Evolutionary conservation across 2,113 vertebrate species (phyloP), one percentile per base, ranked within the genome.

Genomic region (Suncus etruscus): DNA sequence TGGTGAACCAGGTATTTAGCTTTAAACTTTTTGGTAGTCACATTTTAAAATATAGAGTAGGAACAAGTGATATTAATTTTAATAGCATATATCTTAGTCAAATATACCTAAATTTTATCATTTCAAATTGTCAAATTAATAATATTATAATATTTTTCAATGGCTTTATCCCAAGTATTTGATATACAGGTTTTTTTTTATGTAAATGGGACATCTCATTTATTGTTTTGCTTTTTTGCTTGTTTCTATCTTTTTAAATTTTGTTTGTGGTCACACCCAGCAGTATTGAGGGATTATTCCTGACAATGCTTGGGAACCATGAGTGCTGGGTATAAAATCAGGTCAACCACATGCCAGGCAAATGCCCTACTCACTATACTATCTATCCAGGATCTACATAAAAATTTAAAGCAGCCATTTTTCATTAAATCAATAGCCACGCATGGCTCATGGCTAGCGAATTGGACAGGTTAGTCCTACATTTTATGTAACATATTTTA

Each of bases 21-120:
- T 82, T 94, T 27, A 83, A 80, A 32, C 66, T 91, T 80, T 82
- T 48, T 70, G 14, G 32, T 27, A 63, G 74, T 24, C 63, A 32
- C 32, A 29, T 61, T 78, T 68, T 94, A 95, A 91, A 68, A 58
- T 22, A 79, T 22, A 79, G 78, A 79, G 87, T 54, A 51, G 7
- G 92, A 66, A 86, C n/a, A 68, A 27, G 51, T 91, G 74, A 16
- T n/a, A 20, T 61, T 82, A n/a, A 68, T 9, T 82, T 70, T 85
- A 58, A 50, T 70, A 10, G 25, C 9, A 8, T 51, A 16, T 87
- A 69, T 79, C 48, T 92, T 86, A 31, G 87, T 86, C 39, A 50
- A 76, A 48, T 45, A 48, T 80, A 63, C 20, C 68, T 14, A 76
- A 92, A 45, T 14, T 70, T 54, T 50, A 80, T 69, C 70, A 50